These are phyloP conservation scores for Eulemur mongoz DNA, from an alignment of 2,797 vertebrate species.

Conservation along the genomic window DNA sequence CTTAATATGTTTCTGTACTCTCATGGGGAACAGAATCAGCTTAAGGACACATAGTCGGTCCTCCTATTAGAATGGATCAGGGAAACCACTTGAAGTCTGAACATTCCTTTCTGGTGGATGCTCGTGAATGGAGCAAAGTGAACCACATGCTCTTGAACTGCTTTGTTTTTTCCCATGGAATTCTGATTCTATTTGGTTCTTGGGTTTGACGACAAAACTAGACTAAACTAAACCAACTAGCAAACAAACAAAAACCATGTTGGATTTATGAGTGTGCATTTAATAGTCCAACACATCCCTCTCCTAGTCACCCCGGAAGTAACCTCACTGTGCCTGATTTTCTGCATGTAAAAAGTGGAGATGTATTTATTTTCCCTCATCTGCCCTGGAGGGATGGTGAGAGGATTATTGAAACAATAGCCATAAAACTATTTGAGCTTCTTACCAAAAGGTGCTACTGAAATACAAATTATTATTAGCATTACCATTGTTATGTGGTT, in stretches of 20 bases:
- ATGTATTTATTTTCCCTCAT: background rate
- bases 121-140: background rate
- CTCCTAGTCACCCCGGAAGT: background rate
- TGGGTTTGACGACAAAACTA: constrained; percentile 18
- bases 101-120: background rate
- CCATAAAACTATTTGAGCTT: constrained; percentile 64
- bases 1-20: background rate
- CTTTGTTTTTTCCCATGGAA: background rate
- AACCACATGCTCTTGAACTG: background rate
- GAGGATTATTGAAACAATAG: constrained; percentile 64
- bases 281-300: background rate
- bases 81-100: background rate
- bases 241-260: background rate
- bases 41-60: background rate
- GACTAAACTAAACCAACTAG: background rate
- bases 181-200: background rate
- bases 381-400: background rate
- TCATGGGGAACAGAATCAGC: background rate
- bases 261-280: background rate
- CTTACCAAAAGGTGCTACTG: constrained; percentile 56
- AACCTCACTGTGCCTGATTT: background rate
- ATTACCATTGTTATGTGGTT: constrained; percentile 57
- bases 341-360: background rate
- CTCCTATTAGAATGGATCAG: background rate
- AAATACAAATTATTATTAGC: constrained; percentile 69